A percentile compares a stretch with the other conserved stretches of the same genome.
Conservation (phyloP, 2,113 vertebrate genomes). For the Aspidoscelis tigris region DNA sequence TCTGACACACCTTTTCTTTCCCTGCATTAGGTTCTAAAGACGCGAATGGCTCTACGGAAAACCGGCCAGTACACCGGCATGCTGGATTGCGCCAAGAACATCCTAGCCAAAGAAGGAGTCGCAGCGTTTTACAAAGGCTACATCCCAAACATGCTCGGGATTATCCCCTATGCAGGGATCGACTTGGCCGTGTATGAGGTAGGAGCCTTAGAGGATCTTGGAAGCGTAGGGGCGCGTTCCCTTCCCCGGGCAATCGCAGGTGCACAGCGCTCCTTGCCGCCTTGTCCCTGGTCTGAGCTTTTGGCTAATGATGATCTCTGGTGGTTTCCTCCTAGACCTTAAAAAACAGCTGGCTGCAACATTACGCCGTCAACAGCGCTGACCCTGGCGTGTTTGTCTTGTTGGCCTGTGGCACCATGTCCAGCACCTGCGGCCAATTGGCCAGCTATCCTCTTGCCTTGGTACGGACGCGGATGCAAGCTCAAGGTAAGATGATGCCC, state of each 20-base stretch:
- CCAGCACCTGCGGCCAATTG: slow-evolving; percentile 94
- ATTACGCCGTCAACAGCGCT: slow-evolving; percentile 87
- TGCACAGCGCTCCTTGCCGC: neutral
- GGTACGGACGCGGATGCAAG: slow-evolving; percentile 96
- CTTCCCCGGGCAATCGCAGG: fast-evolving
- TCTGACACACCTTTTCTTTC: neutral
- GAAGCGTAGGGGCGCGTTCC: neutral
- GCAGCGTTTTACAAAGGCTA: slow-evolving; percentile 96
- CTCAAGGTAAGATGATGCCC: slow-evolving; percentile 83
- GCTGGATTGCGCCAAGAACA: slow-evolving; percentile 86
- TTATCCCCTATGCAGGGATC: slow-evolving; percentile 96
- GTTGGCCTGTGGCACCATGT: slow-evolving; percentile 93
- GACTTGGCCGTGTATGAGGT: slow-evolving; percentile 98
- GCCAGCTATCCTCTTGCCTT: slow-evolving; percentile 94
- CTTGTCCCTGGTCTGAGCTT: neutral
- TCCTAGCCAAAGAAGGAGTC: slow-evolving; percentile 85
- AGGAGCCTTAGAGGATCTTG: slow-evolving; percentile 33
- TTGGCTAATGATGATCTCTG: neutral
- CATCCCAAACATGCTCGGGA: slow-evolving; percentile 93
- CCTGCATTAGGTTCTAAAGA: slow-evolving; percentile 89
- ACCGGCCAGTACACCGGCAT: slow-evolving; percentile 91
- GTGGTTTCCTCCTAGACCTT: slow-evolving; percentile 80
- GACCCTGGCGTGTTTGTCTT: slow-evolving; percentile 94
- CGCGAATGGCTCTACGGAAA: slow-evolving; percentile 88
- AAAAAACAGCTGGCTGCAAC: slow-evolving; percentile 93